Evolutionary conservation across 2,797 vertebrate genomes (phyloP).

Genomic region (Halcyon badia): DNA sequence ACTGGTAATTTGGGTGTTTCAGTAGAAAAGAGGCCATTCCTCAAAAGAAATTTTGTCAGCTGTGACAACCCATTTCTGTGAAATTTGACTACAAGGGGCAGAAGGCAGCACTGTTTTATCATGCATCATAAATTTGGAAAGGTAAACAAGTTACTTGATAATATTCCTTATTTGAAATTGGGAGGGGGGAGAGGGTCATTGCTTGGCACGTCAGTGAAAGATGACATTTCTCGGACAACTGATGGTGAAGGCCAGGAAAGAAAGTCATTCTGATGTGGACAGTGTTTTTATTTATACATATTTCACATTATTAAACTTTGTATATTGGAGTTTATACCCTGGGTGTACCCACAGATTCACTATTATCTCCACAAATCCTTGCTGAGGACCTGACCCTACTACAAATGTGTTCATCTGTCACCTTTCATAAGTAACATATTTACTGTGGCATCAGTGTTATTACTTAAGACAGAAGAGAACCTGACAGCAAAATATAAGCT

Average conservation of each 20-base stretch:
- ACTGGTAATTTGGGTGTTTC: slow-evolving; percentile 68
- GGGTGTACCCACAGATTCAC: not conserved
- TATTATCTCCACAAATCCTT: not conserved
- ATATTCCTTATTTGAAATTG: slow-evolving; percentile 7
- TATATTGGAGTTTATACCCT: not conserved
- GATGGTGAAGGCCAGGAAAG: not conserved
- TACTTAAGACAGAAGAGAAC: not conserved
- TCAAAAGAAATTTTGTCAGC: slow-evolving; percentile 58
- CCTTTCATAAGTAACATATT: not conserved
- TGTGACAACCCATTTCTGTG: slow-evolving; percentile 61
- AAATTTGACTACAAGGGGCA: slow-evolving; percentile 46
- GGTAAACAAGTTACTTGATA: slow-evolving; percentile 56
- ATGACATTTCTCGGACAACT: not conserved
- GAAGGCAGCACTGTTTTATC: slow-evolving; percentile 10
- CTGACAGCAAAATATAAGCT: not conserved
- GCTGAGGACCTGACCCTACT: not conserved
- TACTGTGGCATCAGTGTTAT: not conserved
- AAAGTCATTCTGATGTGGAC: not conserved
- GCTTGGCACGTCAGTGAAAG: not conserved
- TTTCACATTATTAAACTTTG: not conserved
- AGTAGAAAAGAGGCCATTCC: slow-evolving; percentile 65
- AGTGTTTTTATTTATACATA: not conserved
- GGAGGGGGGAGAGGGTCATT: not conserved
- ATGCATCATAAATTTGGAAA: slow-evolving; percentile 32
- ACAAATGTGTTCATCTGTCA: not conserved